Evolutionary conservation across 2,797 vertebrate species (phyloP).

Genomic region (Fratercula arctica): DNA sequence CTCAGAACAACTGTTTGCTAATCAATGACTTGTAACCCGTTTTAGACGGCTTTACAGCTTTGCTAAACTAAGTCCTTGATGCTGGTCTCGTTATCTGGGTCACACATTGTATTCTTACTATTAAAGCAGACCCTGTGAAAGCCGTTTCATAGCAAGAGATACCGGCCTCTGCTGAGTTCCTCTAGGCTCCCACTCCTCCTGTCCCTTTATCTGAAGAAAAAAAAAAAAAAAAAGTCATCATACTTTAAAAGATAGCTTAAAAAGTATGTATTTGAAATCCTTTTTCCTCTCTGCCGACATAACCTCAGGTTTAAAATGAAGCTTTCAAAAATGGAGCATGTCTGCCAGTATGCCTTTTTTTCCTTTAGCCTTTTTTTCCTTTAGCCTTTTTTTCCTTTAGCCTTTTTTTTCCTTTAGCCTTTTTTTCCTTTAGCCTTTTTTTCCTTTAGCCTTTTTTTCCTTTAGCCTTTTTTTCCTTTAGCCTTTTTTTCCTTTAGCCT

Average conservation of each 20-base stretch:
- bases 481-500: too few species aligned
- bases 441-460: too few species aligned
- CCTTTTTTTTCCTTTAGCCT: neutral
- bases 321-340: neutral
- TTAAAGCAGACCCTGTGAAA: constrained; percentile 1
- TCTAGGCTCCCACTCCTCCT: neutral
- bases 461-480: too few species aligned
- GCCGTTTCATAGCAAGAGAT: neutral
- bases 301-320: neutral
- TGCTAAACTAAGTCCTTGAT: constrained; percentile 34
- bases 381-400: neutral
- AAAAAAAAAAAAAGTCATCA: neutral
- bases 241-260: neutral
- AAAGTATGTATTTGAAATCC: neutral
- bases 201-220: neutral
- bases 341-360: neutral
- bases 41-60: constrained; percentile 57
- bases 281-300: neutral
- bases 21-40: constrained; percentile 30
- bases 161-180: neutral
- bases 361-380: neutral
- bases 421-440: too few species aligned
- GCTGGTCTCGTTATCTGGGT: constrained; percentile 31
- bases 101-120: neutral
- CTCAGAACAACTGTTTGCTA: neutral